These are phyloP conservation scores for Mesorhabditis spiculigera DNA, from an alignment of 2,888 invertebrate species.

Conservation along the genomic window DNA sequence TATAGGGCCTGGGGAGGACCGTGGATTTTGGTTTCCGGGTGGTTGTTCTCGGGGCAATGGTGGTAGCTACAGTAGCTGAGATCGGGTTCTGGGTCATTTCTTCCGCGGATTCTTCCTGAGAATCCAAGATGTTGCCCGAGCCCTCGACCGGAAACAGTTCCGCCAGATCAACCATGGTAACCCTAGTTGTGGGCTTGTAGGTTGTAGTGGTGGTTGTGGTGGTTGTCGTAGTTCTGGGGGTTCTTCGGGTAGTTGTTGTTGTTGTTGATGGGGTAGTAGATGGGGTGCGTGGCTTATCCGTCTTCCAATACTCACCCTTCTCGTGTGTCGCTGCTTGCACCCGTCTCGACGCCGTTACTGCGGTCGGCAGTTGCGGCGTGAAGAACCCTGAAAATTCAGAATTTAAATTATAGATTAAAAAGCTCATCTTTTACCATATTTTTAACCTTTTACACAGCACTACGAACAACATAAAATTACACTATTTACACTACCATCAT, in stretches of 20 bases:
- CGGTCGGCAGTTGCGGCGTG: constrained; percentile 49
- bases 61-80: neutral
- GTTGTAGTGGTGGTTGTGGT: constrained; percentile 12
- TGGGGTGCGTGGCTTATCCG: constrained; percentile 8
- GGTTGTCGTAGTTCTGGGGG: constrained; percentile 18
- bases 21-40: constrained; percentile 9
- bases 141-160: neutral
- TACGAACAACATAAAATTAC: neutral
- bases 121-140: neutral
- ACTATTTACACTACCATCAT: neutral
- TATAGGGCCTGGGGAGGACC: constrained; percentile 41
- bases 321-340: neutral
- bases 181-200: constrained; percentile 10
- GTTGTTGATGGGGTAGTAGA: constrained; percentile 21
- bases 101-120: neutral
- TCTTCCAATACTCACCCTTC: constrained; percentile 15
- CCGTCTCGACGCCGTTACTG: constrained; percentile 14
- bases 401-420: constrained; percentile 5
- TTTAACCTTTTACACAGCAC: neutral
- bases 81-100: constrained; percentile 7
- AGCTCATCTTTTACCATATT: constrained; percentile 13
- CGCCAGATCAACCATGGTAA: constrained; percentile 3
- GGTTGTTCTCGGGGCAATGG: neutral
- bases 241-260: constrained; percentile 21
- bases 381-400: constrained; percentile 48